These are phyloP conservation scores for Tanypteryx hageni DNA, from an alignment of 2,888 invertebrate genomes.

Conservation along the genomic window DNA sequence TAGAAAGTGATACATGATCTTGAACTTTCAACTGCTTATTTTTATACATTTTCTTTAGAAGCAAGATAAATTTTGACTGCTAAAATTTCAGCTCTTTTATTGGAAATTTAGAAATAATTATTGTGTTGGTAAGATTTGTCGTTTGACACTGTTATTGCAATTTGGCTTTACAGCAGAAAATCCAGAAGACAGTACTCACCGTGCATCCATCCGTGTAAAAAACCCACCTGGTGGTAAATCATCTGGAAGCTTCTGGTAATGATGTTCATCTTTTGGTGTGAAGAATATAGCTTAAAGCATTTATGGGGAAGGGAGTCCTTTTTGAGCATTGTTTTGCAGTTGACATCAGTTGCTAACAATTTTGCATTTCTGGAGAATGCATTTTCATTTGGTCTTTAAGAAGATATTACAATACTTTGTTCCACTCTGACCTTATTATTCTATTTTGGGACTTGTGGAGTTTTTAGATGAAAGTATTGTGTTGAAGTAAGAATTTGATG, in stretches of 20 bases:
- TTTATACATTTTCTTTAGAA: too few relatives aligned
- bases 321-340: constrained; percentile 53
- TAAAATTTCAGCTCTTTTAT: not conserved
- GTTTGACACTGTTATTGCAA: constrained; percentile 67
- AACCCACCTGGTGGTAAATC: constrained; percentile 95
- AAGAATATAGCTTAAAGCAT: constrained; percentile 48
- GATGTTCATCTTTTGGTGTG: not conserved
- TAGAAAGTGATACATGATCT: too few relatives aligned
- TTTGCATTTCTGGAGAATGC: constrained; percentile 62
- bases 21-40: too few relatives aligned
- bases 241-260: constrained; percentile 89
- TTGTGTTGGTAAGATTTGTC: constrained; percentile 35
- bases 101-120: not conserved
- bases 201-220: constrained; percentile 89
- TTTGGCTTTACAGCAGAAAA: constrained; percentile 81
- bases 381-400: constrained; percentile 28
- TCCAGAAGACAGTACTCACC: constrained; percentile 83
- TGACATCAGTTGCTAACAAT: constrained; percentile 39
- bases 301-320: constrained; percentile 39
- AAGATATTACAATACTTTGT: constrained; percentile 8
- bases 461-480: constrained; percentile 18
- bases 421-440: constrained; percentile 23
- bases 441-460: constrained; percentile 25
- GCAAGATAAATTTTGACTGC: too few relatives aligned
- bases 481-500: not conserved